Conservation (phyloP, 1,140 invertebrate species). For the Oscheius sp. region DNA sequence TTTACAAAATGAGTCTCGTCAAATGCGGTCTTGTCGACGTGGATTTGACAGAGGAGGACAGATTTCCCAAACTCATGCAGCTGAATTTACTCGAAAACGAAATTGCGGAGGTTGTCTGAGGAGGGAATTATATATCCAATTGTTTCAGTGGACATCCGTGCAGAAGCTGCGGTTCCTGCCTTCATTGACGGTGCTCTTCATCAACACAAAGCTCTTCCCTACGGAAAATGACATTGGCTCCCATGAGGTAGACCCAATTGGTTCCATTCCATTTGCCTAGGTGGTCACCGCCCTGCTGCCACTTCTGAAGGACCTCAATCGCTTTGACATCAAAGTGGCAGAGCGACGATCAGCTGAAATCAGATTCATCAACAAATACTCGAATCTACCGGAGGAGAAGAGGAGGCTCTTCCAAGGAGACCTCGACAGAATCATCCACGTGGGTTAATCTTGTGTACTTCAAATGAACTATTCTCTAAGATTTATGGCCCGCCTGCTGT, state of each 20-base stretch:
- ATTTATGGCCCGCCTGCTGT: not conserved
- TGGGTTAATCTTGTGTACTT: conserved; percentile 3
- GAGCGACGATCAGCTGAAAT: conserved; percentile 40
- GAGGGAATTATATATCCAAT: too few species aligned
- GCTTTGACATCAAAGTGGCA: conserved; percentile 23
- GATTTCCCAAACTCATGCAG: conserved; percentile 15
- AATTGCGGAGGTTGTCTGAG: not conserved
- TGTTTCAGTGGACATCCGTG: conserved; percentile 30
- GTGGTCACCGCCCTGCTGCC: conserved; percentile 31
- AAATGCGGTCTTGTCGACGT: conserved; percentile 14
- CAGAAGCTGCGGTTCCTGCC: conserved; percentile 10
- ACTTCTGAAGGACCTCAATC: conserved; percentile 31
- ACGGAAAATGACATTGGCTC: conserved; percentile 16
- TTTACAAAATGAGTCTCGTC: conserved; percentile 19
- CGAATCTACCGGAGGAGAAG: conserved; percentile 8
- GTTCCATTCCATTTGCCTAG: not conserved
- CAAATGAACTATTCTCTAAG: conserved; percentile 16
- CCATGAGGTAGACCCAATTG: not conserved
- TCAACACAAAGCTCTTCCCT: conserved; percentile 7
- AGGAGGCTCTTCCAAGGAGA: conserved; percentile 14
- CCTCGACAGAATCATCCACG: conserved; percentile 25
- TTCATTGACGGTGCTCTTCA: conserved; percentile 20
- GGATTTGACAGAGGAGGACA: not conserved
- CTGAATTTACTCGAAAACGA: conserved; percentile 12
- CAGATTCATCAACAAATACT: conserved; percentile 36